Evolutionary conservation across 2,888 invertebrate species (phyloP), one percentile per base, ranked within the genome.

Genomic region (Daptonema setosum): DNA sequence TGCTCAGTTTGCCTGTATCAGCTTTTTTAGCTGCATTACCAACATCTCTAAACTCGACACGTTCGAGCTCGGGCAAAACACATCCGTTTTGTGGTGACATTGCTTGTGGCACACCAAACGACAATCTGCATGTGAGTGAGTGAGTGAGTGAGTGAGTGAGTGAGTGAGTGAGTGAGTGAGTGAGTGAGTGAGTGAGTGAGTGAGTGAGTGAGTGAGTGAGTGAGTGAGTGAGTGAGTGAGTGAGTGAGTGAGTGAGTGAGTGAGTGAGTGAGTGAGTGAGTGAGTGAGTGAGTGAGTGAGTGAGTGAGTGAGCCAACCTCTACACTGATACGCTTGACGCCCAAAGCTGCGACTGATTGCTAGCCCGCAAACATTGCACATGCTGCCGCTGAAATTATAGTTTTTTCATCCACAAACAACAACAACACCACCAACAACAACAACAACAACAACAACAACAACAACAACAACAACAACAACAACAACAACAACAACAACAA

Each of bases 321-420:
- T 58, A 56, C 69, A 69, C 58, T 70, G 69, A 58, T 70, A 69
- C 35, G 67, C 68, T 57, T 70, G 68, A 54, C 66, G 68, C 2
- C 65, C 64, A 59, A 69, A 68, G 50, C 66, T 67, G 43, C 64
- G 59, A 29, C 63, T 60, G 54, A 69, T 67, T 51, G 63, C 59
- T 28, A 63, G 57, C 29, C 64, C 62, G 56, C 69, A 69, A 24
- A 68, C 66, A 54, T 66, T 64, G 61, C 69, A 69, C 24, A 59
- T 58, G 24, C 66, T 66, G 22, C 67, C 62, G 24, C 69, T 69
- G n/a, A 5, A 25, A 35, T n/a, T 14, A 22, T 17, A 5, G 20
- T 25, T 8, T 8, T 17, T 35, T 35, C 8, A 35, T 35, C 35
- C 8, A 22, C 11, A 52, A 54, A 26, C 45, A 54, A 8, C 24